Base-by-base conservation (phyloP, 2,113 vertebrate species). In the Aegithalos caudatus region DNA sequence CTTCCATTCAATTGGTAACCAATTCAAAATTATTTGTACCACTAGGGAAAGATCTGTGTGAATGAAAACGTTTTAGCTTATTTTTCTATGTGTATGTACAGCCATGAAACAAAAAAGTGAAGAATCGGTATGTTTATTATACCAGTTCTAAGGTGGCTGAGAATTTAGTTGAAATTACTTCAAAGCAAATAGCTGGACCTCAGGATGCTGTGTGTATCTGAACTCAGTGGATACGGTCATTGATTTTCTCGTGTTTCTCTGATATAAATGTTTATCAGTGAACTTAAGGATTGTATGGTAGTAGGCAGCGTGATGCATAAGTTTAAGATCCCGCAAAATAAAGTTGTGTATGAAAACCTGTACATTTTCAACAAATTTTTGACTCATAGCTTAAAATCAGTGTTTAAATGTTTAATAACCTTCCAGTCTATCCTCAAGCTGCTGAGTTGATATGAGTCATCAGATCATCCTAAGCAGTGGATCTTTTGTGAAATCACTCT, bases 141-240 rank as follows among this genome's bases (percentile, higher is more conserved):
- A 31, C 21, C 16, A 37, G 31, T 69, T 79, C 20, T 67, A 31
- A 76, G 69, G 50, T 50, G 23, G 15, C 31, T 40, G 48, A 57
- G 53, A 56, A 65, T 69, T 28, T 53, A 40, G 9, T 12, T 87
- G 53, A 40, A 92, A 67, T 70, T 31, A 56, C 5, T 73, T 51
- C 22, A 28, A 82, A 71, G 42, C 0, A 0, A 81, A 29, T n/a
- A 71, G 35, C 23, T 62, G 14, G 25, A 27, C 54, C 29, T 81
- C 35, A 54, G 38, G 11, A 20, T 81, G 44, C 14, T 0, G 0
- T 45, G 12, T 61, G 7, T 88, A 14, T 70, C 45, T 50, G 69
- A 54, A 21, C 23, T 70, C 9, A 6, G 0, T 7, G 2, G 57
- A 47, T 78, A 35, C 44, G 44, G 0, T 73, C 37, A 38, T 8